phyloP scores from a whole-genome alignment of 2,888 invertebrate species.

The Parapristionchus giblindavisi region DNA sequence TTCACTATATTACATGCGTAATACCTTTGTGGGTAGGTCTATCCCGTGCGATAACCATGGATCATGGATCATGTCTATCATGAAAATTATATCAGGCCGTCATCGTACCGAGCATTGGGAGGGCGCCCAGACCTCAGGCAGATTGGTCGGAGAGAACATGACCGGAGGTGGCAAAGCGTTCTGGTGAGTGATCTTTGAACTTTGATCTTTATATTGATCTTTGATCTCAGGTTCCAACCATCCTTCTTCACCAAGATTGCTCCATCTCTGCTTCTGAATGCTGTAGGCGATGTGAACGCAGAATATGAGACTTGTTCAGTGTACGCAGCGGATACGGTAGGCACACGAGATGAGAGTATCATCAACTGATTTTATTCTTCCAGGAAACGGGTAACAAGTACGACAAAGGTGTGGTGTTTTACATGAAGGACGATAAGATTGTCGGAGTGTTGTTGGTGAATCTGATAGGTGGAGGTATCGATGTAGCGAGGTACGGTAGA shows the following conservation, averaged over 20 bases:
- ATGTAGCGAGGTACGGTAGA: constrained; percentile 81
- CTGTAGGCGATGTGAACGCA: constrained; percentile 89
- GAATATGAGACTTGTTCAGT: constrained; percentile 87
- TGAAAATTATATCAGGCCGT: no score
- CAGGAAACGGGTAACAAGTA: constrained; percentile 69
- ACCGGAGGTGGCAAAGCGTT: constrained; percentile 83
- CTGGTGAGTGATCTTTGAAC: constrained; percentile 60
- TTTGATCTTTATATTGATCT: no score
- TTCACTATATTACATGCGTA: no score
- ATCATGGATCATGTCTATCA: no score
- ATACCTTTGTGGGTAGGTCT: no score
- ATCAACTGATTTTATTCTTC: background rate
- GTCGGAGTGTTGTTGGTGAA: constrained; percentile 96
- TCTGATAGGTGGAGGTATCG: constrained; percentile 86
- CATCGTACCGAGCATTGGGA: constrained; percentile 95
- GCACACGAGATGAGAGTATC: background rate
- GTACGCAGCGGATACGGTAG: constrained; percentile 78
- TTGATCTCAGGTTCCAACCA: constrained; percentile 87
- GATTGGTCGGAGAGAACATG: constrained; percentile 97
- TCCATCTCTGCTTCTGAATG: constrained; percentile 89
- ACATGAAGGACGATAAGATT: constrained; percentile 77
- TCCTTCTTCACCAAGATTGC: constrained; percentile 98
- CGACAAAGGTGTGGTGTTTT: constrained; percentile 90
- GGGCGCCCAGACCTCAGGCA: constrained; percentile 93
- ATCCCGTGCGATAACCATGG: no score